A percentile compares a stretch with the other conserved stretches of the same genome.
phyloP scores from a whole-genome alignment of 2,797 vertebrate species.

The Xiphophorus birchmanni region DNA sequence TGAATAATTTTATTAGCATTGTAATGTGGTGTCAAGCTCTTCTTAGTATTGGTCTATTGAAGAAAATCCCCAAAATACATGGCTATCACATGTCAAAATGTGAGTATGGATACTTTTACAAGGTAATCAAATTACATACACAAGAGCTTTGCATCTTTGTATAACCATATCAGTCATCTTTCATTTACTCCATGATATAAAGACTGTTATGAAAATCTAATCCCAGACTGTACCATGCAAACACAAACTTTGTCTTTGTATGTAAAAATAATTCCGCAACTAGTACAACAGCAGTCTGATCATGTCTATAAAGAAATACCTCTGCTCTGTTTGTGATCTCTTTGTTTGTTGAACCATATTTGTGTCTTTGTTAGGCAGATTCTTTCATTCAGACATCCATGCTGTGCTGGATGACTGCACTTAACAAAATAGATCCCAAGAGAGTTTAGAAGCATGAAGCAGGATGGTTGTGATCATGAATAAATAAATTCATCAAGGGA shows the following conservation, averaged over 20 bases:
- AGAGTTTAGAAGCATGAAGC: constrained; percentile 19
- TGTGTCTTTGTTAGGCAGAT: constrained; percentile 17
- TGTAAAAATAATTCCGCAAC: constrained; percentile 6
- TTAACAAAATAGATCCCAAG: constrained; percentile 32
- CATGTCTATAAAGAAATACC: constrained; percentile 7
- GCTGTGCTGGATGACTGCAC: constrained; percentile 13
- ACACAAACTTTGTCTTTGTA: neutral
- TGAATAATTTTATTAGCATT: neutral
- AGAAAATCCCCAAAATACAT: neutral
- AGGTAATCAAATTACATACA: constrained; percentile 5
- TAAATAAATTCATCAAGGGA: constrained; percentile 43
- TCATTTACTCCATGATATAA: neutral
- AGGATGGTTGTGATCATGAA: constrained; percentile 25
- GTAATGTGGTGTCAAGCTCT: neutral
- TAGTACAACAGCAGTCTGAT: neutral
- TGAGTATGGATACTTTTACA: neutral
- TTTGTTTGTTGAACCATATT: constrained; percentile 18
- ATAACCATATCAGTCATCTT: neutral
- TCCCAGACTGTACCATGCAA: neutral
- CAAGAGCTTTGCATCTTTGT: neutral
- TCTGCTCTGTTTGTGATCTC: constrained; percentile 19
- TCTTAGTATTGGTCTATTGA: neutral
- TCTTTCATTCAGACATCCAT: constrained; percentile 36
- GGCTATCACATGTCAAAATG: neutral
- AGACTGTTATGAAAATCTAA: neutral